Conservation (phyloP, 2,797 vertebrate genomes). For the Manis pentadactyla region DNA sequence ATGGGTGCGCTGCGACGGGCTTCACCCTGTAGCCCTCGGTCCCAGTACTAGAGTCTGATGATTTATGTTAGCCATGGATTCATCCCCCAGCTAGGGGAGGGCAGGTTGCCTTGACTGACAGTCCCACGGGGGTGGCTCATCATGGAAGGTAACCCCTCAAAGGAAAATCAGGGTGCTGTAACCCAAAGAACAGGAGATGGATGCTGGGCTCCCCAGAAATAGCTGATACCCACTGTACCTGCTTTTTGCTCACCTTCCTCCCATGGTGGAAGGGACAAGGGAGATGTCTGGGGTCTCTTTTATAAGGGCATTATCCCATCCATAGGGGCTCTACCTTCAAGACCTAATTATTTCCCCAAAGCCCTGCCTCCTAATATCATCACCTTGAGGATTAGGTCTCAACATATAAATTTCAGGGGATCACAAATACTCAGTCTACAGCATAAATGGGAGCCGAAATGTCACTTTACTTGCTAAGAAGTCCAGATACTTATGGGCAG, state of each 20-base stretch:
- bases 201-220: background rate
- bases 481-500: background rate
- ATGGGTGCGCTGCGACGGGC: fast-evolving
- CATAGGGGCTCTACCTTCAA: background rate
- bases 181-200: background rate
- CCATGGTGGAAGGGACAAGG: too few relatives aligned
- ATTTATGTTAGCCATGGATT: background rate
- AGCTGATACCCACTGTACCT: too few relatives aligned
- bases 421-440: too few relatives aligned
- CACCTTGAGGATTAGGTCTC: background rate
- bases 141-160: too few relatives aligned
- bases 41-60: background rate
- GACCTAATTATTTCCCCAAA: background rate
- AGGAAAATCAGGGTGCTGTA: background rate
- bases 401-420: background rate
- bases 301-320: background rate
- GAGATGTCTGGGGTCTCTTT: background rate
- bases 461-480: too few relatives aligned
- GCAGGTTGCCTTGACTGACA: background rate
- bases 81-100: background rate
- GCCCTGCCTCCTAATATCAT: background rate
- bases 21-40: fast-evolving
- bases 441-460: too few relatives aligned
- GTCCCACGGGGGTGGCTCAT: background rate
- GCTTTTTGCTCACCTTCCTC: background rate